Percentiles rank a stretch among this genome's conserved stretches.
Evolutionary conservation across 1,140 invertebrate species (phyloP).

Genomic region (Stenopsyche tienmushanensis): DNA sequence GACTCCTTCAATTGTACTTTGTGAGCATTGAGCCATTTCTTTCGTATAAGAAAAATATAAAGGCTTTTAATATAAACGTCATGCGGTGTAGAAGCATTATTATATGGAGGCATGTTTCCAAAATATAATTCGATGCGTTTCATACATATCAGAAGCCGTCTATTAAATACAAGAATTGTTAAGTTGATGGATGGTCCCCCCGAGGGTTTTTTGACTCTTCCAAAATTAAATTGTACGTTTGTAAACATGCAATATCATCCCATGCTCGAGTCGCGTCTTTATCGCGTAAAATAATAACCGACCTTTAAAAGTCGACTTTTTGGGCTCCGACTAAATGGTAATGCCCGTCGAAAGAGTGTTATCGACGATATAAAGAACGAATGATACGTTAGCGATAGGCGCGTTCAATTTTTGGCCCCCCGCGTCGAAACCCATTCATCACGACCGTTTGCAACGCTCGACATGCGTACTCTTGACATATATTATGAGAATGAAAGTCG

Average conservation of each 20-base stretch:
- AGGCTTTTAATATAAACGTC: too few relatives aligned
- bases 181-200: neutral
- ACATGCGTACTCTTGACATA: slow-evolving; percentile 12
- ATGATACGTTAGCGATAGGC: slow-evolving; percentile 22
- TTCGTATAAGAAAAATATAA: too few relatives aligned
- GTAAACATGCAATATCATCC: neutral
- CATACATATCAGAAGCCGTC: neutral
- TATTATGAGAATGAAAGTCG: too few relatives aligned
- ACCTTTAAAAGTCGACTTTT: too few relatives aligned
- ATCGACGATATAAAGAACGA: slow-evolving; percentile 9
- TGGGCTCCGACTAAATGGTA: too few relatives aligned
- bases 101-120: too few relatives aligned
- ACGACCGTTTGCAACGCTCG: slow-evolving; percentile 13
- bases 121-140: neutral
- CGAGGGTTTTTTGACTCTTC: neutral
- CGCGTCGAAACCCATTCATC: slow-evolving; percentile 17
- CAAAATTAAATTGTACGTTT: neutral
- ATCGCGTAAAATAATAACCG: too few relatives aligned
- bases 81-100: too few relatives aligned
- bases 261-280: too few relatives aligned
- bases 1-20: too few relatives aligned
- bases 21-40: too few relatives aligned
- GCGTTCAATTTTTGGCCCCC: slow-evolving; percentile 19
- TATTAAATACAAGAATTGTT: too few relatives aligned
- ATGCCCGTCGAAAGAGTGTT: neutral